Base-by-base conservation (phyloP, 2,888 invertebrate species). In the Maniola hyperantus region DNA sequence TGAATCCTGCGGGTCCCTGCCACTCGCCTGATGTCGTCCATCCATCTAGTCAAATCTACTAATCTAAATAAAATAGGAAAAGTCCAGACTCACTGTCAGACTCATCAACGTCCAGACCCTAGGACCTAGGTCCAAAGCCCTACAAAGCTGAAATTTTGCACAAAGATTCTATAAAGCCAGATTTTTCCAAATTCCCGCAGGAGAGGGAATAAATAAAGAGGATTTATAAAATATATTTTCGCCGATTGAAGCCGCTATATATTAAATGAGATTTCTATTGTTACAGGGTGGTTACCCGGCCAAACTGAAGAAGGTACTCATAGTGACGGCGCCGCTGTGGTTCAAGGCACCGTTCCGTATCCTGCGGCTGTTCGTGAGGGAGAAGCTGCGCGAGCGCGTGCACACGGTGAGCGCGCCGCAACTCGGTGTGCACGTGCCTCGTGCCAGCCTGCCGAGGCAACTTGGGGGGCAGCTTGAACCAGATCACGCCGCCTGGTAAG, bases 291-390 rank as follows among this genome's bases (percentile, higher is more conserved):
- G 97, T 64, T 99, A 99, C 93, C 99, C 99, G 75, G 99, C 99
- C 36, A 96, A 98, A 81, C 92, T 99, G 83, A 99, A 99, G 91
- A 99, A 99, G 91, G 99, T 99, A 74, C 93, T 99, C 71, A 99
- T 99, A 83, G 99, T 98, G 77, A 98, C 99, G 71, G 99, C 99
- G 58, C 99, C 99, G 64, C 93, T 99, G 83, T 99, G 99, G 99
- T 99, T 99, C 91, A 98, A 98, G 91, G 99, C 99, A 68, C 99
- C 99, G 0, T 99, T 99, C 91, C 97, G 98, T 83, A 98, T 99
- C 81, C 94, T 99, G 64, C 95, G 99, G 64, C 93, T 99, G 77
- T 99, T 99, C 91, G 98, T 99, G 66, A 94, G 98, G 71, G 99
- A 99, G 91, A 99, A 99, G 91, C 93, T 99, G 76, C 94, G 99